Evolutionary conservation across 2,888 invertebrate species (phyloP).

Genomic region (Sphaerophoria rueppellii): DNA sequence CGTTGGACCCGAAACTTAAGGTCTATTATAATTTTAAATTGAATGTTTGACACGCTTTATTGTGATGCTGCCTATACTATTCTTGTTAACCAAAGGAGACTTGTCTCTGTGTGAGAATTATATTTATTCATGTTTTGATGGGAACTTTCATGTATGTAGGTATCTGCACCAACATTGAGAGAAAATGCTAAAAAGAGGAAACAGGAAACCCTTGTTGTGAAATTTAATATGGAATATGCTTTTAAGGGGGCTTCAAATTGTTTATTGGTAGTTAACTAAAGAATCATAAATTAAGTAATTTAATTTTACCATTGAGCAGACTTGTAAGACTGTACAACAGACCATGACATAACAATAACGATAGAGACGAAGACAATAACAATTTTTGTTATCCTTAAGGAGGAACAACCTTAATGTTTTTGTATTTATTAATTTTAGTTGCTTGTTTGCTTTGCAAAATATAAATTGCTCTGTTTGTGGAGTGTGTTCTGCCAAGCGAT

Average conservation of each 20-base stretch:
- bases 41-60: conserved; percentile 55
- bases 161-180: not conserved
- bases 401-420: no score
- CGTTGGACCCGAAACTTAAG: conserved; percentile 1
- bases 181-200: not conserved
- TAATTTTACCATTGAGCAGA: conserved; percentile 38
- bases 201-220: conserved; percentile 28
- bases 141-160: not conserved
- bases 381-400: no score
- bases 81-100: not conserved
- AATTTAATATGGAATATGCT: conserved; percentile 39
- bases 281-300: conserved; percentile 65
- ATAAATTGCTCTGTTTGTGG: no score
- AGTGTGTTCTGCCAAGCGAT: no score
- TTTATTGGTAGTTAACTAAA: conserved; percentile 50
- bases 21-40: conserved; percentile 57
- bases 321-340: not conserved
- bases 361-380: no score
- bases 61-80: conserved; percentile 19
- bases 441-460: no score
- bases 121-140: not conserved
- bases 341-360: no score
- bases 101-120: not conserved
- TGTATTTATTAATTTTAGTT: no score
- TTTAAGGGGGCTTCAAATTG: conserved; percentile 35